phyloP scores from a whole-genome alignment of 2,888 invertebrate genomes.

The Polyommatus iphigenia region DNA sequence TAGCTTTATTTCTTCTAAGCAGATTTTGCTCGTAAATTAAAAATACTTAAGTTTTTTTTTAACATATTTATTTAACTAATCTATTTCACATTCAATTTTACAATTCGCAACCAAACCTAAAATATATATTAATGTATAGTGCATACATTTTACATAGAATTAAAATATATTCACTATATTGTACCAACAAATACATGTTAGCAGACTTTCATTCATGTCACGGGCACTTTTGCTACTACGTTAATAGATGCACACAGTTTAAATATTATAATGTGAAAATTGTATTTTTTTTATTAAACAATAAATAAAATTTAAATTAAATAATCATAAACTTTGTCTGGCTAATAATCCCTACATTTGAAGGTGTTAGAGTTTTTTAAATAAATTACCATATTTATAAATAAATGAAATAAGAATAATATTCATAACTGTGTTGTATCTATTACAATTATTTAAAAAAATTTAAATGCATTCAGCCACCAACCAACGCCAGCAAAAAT shows the following conservation, averaged over 20 bases:
- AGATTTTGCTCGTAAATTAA: neutral
- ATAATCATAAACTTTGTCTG: neutral
- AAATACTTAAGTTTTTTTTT: slow-evolving; percentile 44
- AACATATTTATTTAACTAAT: slow-evolving; percentile 52
- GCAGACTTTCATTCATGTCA: slow-evolving; percentile 14
- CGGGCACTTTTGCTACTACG: neutral
- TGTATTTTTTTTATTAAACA: slow-evolving; percentile 4
- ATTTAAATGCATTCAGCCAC: slow-evolving; percentile 32
- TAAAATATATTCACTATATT: slow-evolving; percentile 34
- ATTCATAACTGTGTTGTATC: neutral
- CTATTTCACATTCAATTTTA: slow-evolving; percentile 49
- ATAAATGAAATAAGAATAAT: neutral
- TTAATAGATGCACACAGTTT: slow-evolving; percentile 14
- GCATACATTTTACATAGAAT: slow-evolving; percentile 34
- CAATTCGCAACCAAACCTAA: slow-evolving; percentile 36
- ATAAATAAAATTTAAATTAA: neutral
- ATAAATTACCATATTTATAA: neutral
- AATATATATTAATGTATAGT: slow-evolving; percentile 34
- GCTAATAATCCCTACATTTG: neutral
- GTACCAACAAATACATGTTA: slow-evolving; percentile 22
- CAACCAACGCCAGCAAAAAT: slow-evolving; percentile 15
- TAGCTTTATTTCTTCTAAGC: neutral
- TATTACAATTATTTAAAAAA: slow-evolving; percentile 14
- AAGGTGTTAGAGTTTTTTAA: neutral
- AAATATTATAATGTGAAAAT: neutral